Base-by-base conservation (phyloP, 2,888 invertebrate species). In the Tachina grossa region DNA sequence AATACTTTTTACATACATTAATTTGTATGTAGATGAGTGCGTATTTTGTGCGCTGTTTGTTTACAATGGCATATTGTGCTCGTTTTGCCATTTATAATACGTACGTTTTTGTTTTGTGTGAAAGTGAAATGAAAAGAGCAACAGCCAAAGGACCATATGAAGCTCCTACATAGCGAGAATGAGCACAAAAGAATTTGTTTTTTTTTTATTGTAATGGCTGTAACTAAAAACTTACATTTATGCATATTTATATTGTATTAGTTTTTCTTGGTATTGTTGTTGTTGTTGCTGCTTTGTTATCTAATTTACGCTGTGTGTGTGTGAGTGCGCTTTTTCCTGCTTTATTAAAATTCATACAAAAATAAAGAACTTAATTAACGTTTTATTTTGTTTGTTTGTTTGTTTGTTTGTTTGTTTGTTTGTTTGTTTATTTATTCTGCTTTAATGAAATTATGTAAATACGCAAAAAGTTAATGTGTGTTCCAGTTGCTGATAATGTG, bases 301-400 rank as follows among this genome's bases (percentile, higher is more conserved):
- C 63, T 71, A 47, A 22, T 45, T 71, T 45, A 16, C 14, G n/a
- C 43, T 13, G 22, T 45, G n/a, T 13, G 22, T 45, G n/a, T 69
- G 19, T 45, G 53, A 39, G 63, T 19, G 22, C 8, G 63, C 22
- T 41, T 61, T 68, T 59, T 84, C 53, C 72, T 61, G 68, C 49
- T 71, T 43, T 69, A 65, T 68, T 75, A 74, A 84, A 79, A 79
- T 84, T 84, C 68, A 72, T 69, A 45, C 69, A 39, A 77, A 81
- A 84, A 81, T 77, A 72, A 68, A 81, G 66, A 74, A 68, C 68
- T 72, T 76, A 61, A 81, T 84, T 81, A 84, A 74, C n/a, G 53
- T 74, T 61, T 61, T 72, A 31, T 31, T 66, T 78, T 76, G 16
- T 39, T 68, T 68, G 14, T 68, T 51, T 31, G 31, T 6, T 31